Base-by-base conservation (phyloP, 2,797 vertebrate species). In the Gephyroberyx darwinii region DNA sequence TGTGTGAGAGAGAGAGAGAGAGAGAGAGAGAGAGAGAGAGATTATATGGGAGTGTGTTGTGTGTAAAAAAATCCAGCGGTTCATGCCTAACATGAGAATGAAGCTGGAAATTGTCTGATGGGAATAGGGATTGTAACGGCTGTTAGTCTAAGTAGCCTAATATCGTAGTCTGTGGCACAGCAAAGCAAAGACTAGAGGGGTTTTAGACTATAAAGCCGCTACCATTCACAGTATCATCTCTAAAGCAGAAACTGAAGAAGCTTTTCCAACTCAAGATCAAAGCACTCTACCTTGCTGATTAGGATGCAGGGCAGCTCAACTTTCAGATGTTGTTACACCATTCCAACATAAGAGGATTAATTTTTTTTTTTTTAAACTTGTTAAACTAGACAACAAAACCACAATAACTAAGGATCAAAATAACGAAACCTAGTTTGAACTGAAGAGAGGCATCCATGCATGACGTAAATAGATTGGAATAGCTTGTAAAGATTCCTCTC, bases 201-300 rank as follows among this genome's bases (percentile, higher is more conserved):
- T 71, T 88, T 88, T 77, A 77, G 47, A 55, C 56, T 66, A 43
- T 53, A 87, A 87, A 87, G 82, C 81, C 39, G 39, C 63, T 5
- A 5, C 65, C 65, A 13, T 57, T 60, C 71, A 39, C 68, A 51
- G 65, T 41, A 70, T 84, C 67, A 57, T 81, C 76, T 73, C 66
- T 13, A 72, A 77, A 74, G 78, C 74, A 75, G 70, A 75, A 71
- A 85, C 35, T 22, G 62, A 52, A 58, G 73, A 75, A 69, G 78
- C 73, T 77, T 87, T 83, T 82, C 64, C 68, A 60, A 86, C 65
- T 52, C 4, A 0, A 84, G 83, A 91, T 91, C 86, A 92, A 91
- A 91, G 82, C 85, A 85, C 78, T 86, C 82, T 57, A 90, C 85
- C 85, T 91, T 81, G 47, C 82, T 89, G 81, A 90, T 91, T 86